These are phyloP conservation scores for Drosophila testacea DNA, from an alignment of 2,888 invertebrate genomes.

Conservation along the genomic window DNA sequence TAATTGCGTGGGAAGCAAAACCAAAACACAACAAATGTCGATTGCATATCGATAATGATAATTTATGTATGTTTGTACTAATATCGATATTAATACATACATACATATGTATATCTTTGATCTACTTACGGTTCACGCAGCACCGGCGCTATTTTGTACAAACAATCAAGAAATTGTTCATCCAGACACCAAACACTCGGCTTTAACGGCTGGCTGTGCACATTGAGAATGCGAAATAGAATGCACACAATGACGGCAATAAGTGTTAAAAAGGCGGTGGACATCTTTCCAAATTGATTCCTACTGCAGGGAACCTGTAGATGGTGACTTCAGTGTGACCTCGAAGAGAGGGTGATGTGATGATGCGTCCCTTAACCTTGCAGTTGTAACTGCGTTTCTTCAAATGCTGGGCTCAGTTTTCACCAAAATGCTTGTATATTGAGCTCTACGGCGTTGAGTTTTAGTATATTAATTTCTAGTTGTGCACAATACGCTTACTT, in stretches of 20 bases:
- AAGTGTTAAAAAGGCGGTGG: conserved; percentile 92
- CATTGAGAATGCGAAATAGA: conserved; percentile 93
- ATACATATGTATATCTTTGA: conserved; percentile 2
- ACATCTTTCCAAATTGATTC: conserved; percentile 86
- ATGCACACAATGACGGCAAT: conserved; percentile 93
- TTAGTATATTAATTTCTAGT: background rate
- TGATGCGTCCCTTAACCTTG: conserved; percentile 28
- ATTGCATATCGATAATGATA: conserved; percentile 14
- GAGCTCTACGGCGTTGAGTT: background rate
- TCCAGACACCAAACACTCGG: conserved; percentile 92
- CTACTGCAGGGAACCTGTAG: conserved; percentile 34
- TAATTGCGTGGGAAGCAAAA: conserved; percentile 26
- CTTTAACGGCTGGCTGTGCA: conserved; percentile 92
- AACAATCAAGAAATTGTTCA: conserved; percentile 90
- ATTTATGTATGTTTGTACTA: background rate
- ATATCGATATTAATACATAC: background rate
- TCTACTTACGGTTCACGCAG: conserved; percentile 93
- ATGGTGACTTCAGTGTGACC: conserved; percentile 5
- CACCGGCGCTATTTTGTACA: conserved; percentile 92
- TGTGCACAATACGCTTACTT: conserved; percentile 32
- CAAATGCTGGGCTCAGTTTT: background rate
- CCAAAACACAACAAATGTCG: conserved; percentile 30
- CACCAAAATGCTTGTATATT: background rate
- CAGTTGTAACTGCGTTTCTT: background rate
- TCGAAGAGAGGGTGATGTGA: conserved; percentile 8